A percentile compares a stretch with the other conserved stretches of the same genome.
These are phyloP conservation scores for Philaenus spumarius DNA, from an alignment of 1,140 invertebrate genomes.

Conservation along the genomic window DNA sequence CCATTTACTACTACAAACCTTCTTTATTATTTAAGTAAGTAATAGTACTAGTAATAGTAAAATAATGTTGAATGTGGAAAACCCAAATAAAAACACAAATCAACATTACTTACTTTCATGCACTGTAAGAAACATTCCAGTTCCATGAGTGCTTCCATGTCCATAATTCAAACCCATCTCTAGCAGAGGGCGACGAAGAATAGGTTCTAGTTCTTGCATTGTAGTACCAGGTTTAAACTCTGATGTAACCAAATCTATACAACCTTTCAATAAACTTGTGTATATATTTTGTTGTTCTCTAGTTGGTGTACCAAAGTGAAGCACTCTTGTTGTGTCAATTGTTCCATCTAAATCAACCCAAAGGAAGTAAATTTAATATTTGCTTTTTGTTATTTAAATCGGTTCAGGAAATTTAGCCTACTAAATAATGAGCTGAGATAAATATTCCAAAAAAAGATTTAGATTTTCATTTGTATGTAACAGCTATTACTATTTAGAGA, in stretches of 20 bases:
- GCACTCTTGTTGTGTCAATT: slow-evolving; percentile 60
- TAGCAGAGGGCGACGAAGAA: slow-evolving; percentile 46
- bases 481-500: too few species aligned
- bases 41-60: too few species aligned
- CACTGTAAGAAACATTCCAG: slow-evolving; percentile 53
- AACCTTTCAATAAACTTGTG: slow-evolving; percentile 57
- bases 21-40: too few species aligned
- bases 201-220: slow-evolving; percentile 39
- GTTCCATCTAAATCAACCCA: slow-evolving; percentile 48
- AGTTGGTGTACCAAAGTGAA: slow-evolving; percentile 51
- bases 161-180: slow-evolving; percentile 49
- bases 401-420: too few species aligned
- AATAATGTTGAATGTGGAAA: too few species aligned
- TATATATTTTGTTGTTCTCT: slow-evolving; percentile 51
- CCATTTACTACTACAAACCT: too few species aligned
- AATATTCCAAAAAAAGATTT: too few species aligned
- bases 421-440: too few species aligned
- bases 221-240: slow-evolving; percentile 39
- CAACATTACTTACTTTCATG: slow-evolving; percentile 54
- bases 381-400: too few species aligned
- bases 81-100: too few species aligned
- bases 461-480: too few species aligned
- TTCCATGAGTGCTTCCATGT: slow-evolving; percentile 57
- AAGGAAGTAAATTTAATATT: too few species aligned
- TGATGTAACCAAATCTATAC: slow-evolving; percentile 44